A percentile compares a stretch with the other conserved stretches of the same genome.
phyloP scores from a whole-genome alignment of 2,888 invertebrate species.

The Drosophila histrio region DNA sequence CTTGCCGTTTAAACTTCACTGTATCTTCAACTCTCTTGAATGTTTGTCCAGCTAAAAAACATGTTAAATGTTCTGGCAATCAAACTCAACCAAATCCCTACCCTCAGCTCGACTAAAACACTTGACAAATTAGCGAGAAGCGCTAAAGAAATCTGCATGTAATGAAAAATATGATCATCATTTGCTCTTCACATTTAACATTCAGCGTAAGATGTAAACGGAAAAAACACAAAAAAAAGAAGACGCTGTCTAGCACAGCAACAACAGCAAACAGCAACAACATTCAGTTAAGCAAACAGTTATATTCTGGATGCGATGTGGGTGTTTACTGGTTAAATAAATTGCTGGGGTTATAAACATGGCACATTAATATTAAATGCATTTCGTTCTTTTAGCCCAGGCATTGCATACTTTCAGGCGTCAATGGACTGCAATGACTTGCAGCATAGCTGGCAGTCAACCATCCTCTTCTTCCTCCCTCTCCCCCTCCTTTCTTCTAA shows the following conservation, averaged over 20 bases:
- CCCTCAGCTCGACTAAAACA: slow-evolving; percentile 28
- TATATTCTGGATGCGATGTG: slow-evolving; percentile 6
- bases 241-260: background rate
- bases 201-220: slow-evolving; percentile 9
- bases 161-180: slow-evolving; percentile 70
- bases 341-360: slow-evolving; percentile 77
- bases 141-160: slow-evolving; percentile 52
- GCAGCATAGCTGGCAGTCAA: slow-evolving; percentile 37
- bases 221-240: background rate
- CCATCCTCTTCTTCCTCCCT: background rate
- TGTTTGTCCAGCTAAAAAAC: slow-evolving; percentile 15
- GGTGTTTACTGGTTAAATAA: slow-evolving; percentile 60
- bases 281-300: slow-evolving; percentile 5
- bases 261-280: slow-evolving; percentile 6
- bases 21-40: background rate
- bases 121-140: slow-evolving; percentile 72
- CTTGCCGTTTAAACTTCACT: too few species aligned
- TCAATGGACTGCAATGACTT: slow-evolving; percentile 77
- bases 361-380: slow-evolving; percentile 81
- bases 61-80: slow-evolving; percentile 63
- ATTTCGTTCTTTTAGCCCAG: slow-evolving; percentile 46
- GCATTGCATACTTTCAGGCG: slow-evolving; percentile 75
- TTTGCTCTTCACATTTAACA: slow-evolving; percentile 34
- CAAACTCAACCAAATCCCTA: slow-evolving; percentile 21
- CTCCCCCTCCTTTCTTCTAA: background rate